These are phyloP conservation scores for Rhynchotus rufescens DNA, from an alignment of 2,797 vertebrate species.

Conservation along the genomic window DNA sequence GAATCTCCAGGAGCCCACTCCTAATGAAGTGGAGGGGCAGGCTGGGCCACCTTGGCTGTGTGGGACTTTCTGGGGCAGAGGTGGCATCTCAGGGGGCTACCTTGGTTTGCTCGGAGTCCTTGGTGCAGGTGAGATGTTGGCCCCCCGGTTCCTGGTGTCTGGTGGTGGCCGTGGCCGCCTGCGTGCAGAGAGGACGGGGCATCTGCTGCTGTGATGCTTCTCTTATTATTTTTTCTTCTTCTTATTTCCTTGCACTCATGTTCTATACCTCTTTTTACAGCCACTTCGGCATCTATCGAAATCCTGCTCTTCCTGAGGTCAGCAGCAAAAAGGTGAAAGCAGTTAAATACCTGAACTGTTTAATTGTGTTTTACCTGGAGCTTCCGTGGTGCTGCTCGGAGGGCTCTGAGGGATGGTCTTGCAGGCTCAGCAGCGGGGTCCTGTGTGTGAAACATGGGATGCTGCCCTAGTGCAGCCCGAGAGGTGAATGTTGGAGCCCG, in stretches of 20 bases:
- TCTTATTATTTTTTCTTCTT: neutral
- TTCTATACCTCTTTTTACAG: neutral
- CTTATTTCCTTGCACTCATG: neutral
- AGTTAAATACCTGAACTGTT: neutral
- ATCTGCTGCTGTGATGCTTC: neutral
- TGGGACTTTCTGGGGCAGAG: too few relatives aligned
- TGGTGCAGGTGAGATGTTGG: too few relatives aligned
- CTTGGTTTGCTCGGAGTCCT: neutral
- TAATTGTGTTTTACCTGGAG: neutral
- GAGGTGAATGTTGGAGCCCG: too few relatives aligned
- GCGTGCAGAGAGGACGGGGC: rapidly evolving
- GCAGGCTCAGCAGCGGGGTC: too few relatives aligned
- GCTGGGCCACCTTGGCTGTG: too few relatives aligned
- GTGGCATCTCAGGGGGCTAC: too few relatives aligned
- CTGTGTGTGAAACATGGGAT: too few relatives aligned
- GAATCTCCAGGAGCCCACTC: too few relatives aligned
- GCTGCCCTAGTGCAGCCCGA: too few relatives aligned
- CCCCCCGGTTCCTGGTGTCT: neutral
- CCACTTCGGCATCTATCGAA: neutral
- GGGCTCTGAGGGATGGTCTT: neutral
- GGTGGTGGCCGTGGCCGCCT: neutral
- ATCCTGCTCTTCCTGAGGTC: neutral
- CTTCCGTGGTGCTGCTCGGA: neutral
- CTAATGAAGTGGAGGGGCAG: too few relatives aligned
- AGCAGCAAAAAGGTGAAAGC: neutral